Evolutionary conservation across 2,888 invertebrate species (phyloP).

Genomic region (Hylaea fasciaria): DNA sequence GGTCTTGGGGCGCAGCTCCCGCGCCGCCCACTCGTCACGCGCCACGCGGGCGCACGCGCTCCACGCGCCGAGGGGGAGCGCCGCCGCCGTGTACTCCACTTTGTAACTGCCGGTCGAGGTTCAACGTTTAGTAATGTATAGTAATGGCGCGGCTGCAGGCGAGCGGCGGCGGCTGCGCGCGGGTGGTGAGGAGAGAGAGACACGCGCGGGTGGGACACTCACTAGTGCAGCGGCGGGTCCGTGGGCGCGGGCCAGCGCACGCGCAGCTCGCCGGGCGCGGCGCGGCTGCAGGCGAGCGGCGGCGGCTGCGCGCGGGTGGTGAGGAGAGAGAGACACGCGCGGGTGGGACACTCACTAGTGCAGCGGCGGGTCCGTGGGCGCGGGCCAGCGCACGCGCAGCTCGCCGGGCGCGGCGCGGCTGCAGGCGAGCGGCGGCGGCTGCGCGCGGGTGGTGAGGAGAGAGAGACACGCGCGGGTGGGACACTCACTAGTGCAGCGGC

Average conservation of each 20-base stretch:
- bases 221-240: slow-evolving; percentile 75
- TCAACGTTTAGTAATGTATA: too few species aligned
- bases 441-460: slow-evolving; percentile 89
- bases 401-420: slow-evolving; percentile 19
- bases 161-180: too few species aligned
- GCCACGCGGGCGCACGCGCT: slow-evolving; percentile 50
- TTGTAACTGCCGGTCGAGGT: slow-evolving; percentile 52
- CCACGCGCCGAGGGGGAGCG: slow-evolving; percentile 68
- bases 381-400: slow-evolving; percentile 62
- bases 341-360: slow-evolving; percentile 56
- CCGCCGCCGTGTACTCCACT: slow-evolving; percentile 81
- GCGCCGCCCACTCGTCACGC: slow-evolving; percentile 65
- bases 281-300: too few species aligned
- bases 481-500: neutral
- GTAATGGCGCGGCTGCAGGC: too few species aligned
- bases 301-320: too few species aligned
- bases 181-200: too few species aligned
- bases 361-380: slow-evolving; percentile 69
- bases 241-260: too few species aligned
- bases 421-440: slow-evolving; percentile 87
- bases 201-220: slow-evolving; percentile 38
- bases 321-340: too few species aligned
- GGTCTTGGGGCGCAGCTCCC: slow-evolving; percentile 88
- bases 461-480: too few species aligned
- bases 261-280: too few species aligned